Evolutionary conservation across 2,888 invertebrate genomes (phyloP).

Genomic region (Thymelicus sylvestris): DNA sequence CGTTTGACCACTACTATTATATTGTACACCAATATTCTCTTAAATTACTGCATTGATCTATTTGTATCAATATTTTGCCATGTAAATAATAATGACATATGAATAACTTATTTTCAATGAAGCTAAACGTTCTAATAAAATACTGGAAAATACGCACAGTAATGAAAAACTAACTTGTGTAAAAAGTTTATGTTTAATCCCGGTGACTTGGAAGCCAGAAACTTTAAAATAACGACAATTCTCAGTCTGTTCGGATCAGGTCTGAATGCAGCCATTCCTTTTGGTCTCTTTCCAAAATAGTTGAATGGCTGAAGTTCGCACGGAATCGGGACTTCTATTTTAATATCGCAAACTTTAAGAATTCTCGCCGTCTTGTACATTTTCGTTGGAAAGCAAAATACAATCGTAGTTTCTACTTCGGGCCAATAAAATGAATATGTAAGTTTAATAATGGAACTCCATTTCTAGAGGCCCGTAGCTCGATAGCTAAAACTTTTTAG

Average conservation of each 20-base stretch:
- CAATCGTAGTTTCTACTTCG: conserved; percentile 21
- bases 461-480: background rate
- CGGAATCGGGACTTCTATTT: conserved; percentile 26
- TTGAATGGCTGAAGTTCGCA: conserved; percentile 25
- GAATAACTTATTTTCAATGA: no score
- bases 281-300: conserved; percentile 35
- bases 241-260: conserved; percentile 18
- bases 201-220: background rate
- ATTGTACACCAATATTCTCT: no score
- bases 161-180: background rate
- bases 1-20: no score
- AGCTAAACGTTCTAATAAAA: background rate
- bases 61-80: no score
- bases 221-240: conserved; percentile 35
- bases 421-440: conserved; percentile 31
- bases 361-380: conserved; percentile 25
- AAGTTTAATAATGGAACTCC: conserved; percentile 18
- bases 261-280: conserved; percentile 18
- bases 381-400: conserved; percentile 25
- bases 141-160: background rate
- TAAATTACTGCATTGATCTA: no score
- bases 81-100: no score
- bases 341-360: conserved; percentile 33
- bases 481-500: no score
- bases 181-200: conserved; percentile 3